These are phyloP conservation scores for Chionomys nivalis DNA, from an alignment of 2,113 vertebrate genomes.

Conservation along the genomic window DNA sequence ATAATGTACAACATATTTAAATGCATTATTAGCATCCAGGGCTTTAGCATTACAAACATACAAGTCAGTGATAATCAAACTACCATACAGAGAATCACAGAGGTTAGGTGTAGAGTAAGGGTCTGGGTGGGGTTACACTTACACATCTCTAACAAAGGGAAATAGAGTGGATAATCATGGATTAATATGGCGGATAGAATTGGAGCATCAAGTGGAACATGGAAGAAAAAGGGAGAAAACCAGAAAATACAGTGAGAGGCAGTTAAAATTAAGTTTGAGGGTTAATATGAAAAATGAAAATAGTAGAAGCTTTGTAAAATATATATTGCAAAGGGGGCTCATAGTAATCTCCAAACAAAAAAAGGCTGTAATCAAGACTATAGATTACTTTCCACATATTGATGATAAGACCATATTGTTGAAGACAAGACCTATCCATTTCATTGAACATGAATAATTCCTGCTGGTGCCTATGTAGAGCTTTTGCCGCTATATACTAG, in stretches of 20 bases:
- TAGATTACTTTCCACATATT: background rate
- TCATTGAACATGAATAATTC: background rate
- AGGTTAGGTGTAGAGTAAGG: background rate
- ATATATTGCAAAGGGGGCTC: background rate
- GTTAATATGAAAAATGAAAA: background rate
- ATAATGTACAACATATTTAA: background rate
- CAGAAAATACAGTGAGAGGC: background rate
- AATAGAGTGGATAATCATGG: background rate
- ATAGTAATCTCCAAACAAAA: background rate
- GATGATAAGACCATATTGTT: background rate
- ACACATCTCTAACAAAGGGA: background rate
- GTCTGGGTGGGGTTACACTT: background rate
- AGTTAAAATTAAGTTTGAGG: background rate
- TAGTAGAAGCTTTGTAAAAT: background rate
- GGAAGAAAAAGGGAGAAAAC: too few species aligned
- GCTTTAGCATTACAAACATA: background rate
- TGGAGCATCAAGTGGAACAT: background rate
- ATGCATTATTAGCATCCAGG: background rate
- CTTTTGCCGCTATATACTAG: background rate
- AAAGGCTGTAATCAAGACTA: background rate
- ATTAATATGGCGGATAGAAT: background rate
- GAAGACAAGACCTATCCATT: background rate
- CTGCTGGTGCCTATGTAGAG: background rate
- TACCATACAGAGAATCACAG: background rate
- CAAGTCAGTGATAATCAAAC: background rate